Evolutionary conservation across 1,140 invertebrate genomes (phyloP), one percentile per base, ranked within the genome.

Genomic region (Liolophura sinensis): DNA sequence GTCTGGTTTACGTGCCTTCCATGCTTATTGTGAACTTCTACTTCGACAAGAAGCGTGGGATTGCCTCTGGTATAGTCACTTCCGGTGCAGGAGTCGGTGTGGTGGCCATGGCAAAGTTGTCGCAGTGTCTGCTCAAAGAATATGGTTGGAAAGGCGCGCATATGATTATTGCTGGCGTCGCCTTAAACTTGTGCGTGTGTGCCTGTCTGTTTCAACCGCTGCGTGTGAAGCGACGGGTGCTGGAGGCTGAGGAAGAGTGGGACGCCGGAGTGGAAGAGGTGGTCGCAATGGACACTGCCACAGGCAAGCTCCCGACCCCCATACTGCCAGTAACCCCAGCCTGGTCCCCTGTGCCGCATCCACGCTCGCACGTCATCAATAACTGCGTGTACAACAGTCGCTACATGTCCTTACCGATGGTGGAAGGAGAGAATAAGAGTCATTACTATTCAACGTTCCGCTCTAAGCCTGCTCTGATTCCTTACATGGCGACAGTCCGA

Each of bases 11-110:
- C 85, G 87, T 99, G 20, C 97, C 97, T 0, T 94, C 96, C 0
- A 96, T 99, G 52, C 96, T 99, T 14, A 94, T 93, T 57, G 97
- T 99, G 20, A 95, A 96, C 40, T 98, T 97, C 85, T 99, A 99
- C 86, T 99, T 99, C 85, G 97, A 99, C 83, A 94, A 93, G 14
- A 96, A 96, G 77, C 87, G 97, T 69, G 98, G 96, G 1, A 82
- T 99, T 62, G 97, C 97, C n/a, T 99, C 96, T 0, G 97, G 97
- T 14, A 96, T 99, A 49, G 95, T 96, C 0, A 96, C 99, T 5
- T 97, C 95, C 79, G 96, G 96, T 9, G 96, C 95, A 0, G 95
- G 96, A 18, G 93, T 97, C 31, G 89, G 89, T 0, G 93, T 92
- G 7, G 94, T 96, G 79, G 78, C 93, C 0, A 92, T 67, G 90